Conservation (phyloP, 37 sponge, comb jelly and placozoan species). For the Spongia lamella region DNA sequence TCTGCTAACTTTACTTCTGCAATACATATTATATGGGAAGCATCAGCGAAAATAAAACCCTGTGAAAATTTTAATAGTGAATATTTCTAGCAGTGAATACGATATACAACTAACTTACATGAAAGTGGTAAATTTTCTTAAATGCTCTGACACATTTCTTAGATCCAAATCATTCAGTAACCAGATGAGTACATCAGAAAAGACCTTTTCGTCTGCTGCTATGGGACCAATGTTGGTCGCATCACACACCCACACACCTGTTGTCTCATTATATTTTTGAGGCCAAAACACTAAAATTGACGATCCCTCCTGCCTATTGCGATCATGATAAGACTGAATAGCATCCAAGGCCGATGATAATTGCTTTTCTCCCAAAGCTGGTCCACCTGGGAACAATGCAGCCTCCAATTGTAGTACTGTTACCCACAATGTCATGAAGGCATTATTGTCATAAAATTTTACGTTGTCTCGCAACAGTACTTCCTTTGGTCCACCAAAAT, state of each 20-base stretch:
- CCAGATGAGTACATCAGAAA: neutral
- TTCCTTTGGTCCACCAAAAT: slow-evolving; percentile 11
- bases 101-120: neutral
- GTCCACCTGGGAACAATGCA: slow-evolving; percentile 2
- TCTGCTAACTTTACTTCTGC: no score
- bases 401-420: slow-evolving; percentile 39
- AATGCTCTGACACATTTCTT: no score
- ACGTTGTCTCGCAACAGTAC: slow-evolving; percentile 9
- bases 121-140: no score
- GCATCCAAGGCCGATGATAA: slow-evolving; percentile 33
- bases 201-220: slow-evolving; percentile 3
- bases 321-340: slow-evolving; percentile 45
- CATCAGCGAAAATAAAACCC: no score
- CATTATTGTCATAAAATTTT: slow-evolving; percentile 43
- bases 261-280: slow-evolving; percentile 24
- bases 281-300: slow-evolving; percentile 50
- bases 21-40: no score
- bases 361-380: slow-evolving; percentile 22
- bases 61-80: neutral
- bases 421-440: slow-evolving; percentile 53
- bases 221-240: slow-evolving; percentile 15
- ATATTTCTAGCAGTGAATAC: slow-evolving; percentile 6
- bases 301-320: slow-evolving; percentile 4
- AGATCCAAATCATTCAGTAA: neutral
- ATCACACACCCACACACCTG: slow-evolving; percentile 32